phyloP scores from a whole-genome alignment of 2,797 vertebrate genomes.

The Myotis daubentonii region DNA sequence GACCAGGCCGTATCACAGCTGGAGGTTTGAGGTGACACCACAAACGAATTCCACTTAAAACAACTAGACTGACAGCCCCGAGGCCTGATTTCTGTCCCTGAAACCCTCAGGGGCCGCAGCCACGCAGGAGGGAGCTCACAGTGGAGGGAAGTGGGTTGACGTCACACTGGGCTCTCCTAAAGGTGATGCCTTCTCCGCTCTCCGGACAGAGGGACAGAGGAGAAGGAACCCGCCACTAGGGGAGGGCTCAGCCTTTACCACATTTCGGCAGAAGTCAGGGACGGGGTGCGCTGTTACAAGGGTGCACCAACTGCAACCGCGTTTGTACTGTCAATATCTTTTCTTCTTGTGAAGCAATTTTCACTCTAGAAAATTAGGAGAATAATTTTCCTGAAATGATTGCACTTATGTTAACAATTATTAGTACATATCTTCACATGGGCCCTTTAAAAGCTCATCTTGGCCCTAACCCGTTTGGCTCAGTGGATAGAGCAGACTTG shows the following conservation, averaged over 20 bases:
- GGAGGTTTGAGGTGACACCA: not conserved
- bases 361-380: not conserved
- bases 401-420: not conserved
- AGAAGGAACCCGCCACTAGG: not conserved
- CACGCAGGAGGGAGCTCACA: not conserved
- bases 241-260: not conserved
- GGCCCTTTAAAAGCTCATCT: not conserved
- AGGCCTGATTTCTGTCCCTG: not conserved
- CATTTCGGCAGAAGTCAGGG: not conserved
- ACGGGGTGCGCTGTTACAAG: not conserved
- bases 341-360: not conserved
- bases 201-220: not conserved
- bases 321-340: not conserved
- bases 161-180: not conserved
- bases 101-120: not conserved
- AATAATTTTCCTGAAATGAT: not conserved
- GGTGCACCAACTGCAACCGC: not conserved
- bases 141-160: not conserved
- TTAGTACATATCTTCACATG: accelerated
- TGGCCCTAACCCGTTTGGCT: too few relatives aligned
- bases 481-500: too few relatives aligned
- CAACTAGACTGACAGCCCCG: not conserved
- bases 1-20: accelerated
- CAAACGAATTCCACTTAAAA: not conserved
- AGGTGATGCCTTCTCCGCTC: not conserved